Evolutionary conservation across 2,888 invertebrate genomes (phyloP).

Genomic region (Dynastes grantii): DNA sequence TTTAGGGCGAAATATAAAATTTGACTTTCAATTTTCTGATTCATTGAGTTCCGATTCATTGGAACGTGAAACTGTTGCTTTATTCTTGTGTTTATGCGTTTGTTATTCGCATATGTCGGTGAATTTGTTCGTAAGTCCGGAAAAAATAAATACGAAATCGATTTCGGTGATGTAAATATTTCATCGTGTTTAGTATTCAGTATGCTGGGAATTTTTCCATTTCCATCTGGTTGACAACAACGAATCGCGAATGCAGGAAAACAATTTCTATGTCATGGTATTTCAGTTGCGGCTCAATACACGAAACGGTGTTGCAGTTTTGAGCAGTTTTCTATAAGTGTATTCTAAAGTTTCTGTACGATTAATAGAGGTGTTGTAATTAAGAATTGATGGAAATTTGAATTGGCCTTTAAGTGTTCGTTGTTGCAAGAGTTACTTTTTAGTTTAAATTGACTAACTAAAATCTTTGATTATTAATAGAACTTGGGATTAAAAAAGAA

Average conservation of each 20-base stretch:
- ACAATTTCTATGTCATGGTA: not conserved
- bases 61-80: not conserved
- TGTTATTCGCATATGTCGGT: not conserved
- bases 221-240: not conserved
- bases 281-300: not conserved
- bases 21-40: no score
- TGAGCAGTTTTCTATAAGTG: not conserved
- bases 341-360: no score
- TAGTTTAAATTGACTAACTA: no score
- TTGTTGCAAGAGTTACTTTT: no score
- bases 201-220: not conserved
- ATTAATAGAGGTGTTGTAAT: no score
- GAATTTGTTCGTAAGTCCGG: not conserved
- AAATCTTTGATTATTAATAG: no score
- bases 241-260: not conserved
- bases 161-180: not conserved
- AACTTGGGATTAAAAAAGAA: no score
- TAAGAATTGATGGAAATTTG: no score
- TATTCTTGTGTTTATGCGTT: not conserved
- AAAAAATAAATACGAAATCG: conserved; percentile 7
- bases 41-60: no score
- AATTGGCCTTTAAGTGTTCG: no score
- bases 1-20: no score
- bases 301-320: not conserved
- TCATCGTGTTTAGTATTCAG: not conserved